Evolutionary conservation across 2,888 invertebrate species (phyloP).

Genomic region (Pseudococcus longispinus): DNA sequence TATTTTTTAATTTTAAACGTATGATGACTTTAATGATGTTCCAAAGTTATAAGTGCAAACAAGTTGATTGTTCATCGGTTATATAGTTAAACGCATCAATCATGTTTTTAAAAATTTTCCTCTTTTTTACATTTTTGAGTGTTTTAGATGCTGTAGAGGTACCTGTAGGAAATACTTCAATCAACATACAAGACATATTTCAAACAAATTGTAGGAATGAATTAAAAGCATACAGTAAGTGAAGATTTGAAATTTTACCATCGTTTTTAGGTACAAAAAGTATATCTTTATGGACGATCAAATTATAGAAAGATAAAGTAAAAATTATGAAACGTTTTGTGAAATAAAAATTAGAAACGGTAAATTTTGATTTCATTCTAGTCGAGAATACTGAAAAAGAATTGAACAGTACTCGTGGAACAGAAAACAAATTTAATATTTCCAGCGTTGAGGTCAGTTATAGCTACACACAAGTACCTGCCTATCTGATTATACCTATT

Average conservation of each 20-base stretch:
- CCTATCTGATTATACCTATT: no score
- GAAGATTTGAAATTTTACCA: background rate
- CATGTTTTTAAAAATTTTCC: background rate
- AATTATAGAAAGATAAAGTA: no score
- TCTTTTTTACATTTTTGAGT: background rate
- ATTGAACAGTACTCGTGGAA: background rate
- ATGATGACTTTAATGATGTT: background rate
- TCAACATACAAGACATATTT: background rate
- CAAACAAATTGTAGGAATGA: constrained; percentile 28
- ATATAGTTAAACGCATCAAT: background rate
- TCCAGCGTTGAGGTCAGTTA: background rate
- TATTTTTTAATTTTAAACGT: background rate
- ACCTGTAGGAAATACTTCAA: background rate
- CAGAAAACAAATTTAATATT: background rate
- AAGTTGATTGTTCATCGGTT: background rate
- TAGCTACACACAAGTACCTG: background rate
- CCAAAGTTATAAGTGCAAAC: no score
- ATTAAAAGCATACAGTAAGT: background rate
- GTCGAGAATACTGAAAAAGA: background rate
- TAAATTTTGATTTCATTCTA: no score
- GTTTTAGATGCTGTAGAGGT: background rate
- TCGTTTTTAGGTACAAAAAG: no score
- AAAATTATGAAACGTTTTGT: no score
- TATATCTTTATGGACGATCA: no score
- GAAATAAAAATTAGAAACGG: no score